Conservation (phyloP, 2,888 invertebrate genomes). For the Leptothorax acervorum region DNA sequence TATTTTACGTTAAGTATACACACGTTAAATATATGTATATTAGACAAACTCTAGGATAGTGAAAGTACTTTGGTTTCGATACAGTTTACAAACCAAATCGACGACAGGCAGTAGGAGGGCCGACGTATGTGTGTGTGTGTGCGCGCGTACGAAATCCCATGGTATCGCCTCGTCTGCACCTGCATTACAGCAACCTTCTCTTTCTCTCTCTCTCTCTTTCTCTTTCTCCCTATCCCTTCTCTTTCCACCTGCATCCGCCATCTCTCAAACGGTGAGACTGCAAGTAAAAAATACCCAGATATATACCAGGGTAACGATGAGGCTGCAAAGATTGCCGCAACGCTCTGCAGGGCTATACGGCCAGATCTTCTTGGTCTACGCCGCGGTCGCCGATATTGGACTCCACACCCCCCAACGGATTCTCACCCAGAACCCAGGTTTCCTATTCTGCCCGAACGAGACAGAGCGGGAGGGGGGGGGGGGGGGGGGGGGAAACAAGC, state of each 20-base stretch:
- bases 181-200: slow-evolving; percentile 71
- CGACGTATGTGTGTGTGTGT: slow-evolving; percentile 19
- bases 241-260: slow-evolving; percentile 74
- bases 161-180: slow-evolving; percentile 69
- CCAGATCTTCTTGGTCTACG: neutral
- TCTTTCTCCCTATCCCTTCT: neutral
- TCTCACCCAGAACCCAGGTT: too few relatives aligned
- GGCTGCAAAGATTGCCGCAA: slow-evolving; percentile 61
- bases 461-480: neutral
- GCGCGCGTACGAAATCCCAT: slow-evolving; percentile 29
- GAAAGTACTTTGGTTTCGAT: slow-evolving; percentile 77
- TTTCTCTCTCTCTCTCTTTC: slow-evolving; percentile 59
- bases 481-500: too few relatives aligned
- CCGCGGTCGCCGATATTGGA: neutral
- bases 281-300: slow-evolving; percentile 84
- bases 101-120: slow-evolving; percentile 75
- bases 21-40: neutral
- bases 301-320: slow-evolving; percentile 78
- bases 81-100: slow-evolving; percentile 84
- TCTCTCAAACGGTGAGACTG: slow-evolving; percentile 84
- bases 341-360: slow-evolving; percentile 34
- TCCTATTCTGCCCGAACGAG: too few relatives aligned
- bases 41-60: slow-evolving; percentile 55
- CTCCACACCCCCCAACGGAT: too few relatives aligned
- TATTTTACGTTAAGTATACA: neutral